Evolutionary conservation across 2,113 vertebrate species (phyloP), one percentile per base, ranked within the genome.

Genomic region (Colossoma macropomum): DNA sequence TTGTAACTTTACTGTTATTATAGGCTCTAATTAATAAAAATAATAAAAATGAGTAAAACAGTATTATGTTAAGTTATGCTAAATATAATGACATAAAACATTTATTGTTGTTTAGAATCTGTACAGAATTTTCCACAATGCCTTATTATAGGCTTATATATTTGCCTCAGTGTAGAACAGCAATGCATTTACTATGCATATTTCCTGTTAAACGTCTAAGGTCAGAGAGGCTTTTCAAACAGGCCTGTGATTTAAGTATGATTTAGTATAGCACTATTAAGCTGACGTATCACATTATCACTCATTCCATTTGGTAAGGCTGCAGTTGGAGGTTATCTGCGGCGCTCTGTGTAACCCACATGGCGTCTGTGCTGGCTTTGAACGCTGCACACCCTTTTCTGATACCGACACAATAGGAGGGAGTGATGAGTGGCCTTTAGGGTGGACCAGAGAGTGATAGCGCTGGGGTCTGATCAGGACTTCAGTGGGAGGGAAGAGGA

Each of bases 371-470:
- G 84, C 80, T 60, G 80, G 83, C 85, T 88, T 84, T 88, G 60
- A 75, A 83, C 81, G 87, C 80, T 87, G 88, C 91, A 89, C 92
- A 90, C 92, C 91, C 92, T 93, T 84, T 95, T 94, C 94, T 92
- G 91, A 92, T 93, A 80, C 69, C 90, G 90, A 92, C 90, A 93
- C 88, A 92, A 91, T 91, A 80, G 88, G 81, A 76, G 91, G 93
- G 90, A 91, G 91, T 91, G 86, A 89, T 83, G 87, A 72, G 69
- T 62, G 83, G 6, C 74, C 60, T 83, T 21, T 60, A 87, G 91
- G 91, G 90, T 91, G 91, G 87, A 84, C 90, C 91, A 75, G 17
- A 63, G 80, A 65, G 65, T 73, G 84, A 88, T 84, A 82, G 75
- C 75, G 9, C n/a, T 25, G 16, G 63, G 78, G 56, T 27, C 62